phyloP scores from a whole-genome alignment of 2,113 vertebrate species.

The Amblyornis subalaris region DNA sequence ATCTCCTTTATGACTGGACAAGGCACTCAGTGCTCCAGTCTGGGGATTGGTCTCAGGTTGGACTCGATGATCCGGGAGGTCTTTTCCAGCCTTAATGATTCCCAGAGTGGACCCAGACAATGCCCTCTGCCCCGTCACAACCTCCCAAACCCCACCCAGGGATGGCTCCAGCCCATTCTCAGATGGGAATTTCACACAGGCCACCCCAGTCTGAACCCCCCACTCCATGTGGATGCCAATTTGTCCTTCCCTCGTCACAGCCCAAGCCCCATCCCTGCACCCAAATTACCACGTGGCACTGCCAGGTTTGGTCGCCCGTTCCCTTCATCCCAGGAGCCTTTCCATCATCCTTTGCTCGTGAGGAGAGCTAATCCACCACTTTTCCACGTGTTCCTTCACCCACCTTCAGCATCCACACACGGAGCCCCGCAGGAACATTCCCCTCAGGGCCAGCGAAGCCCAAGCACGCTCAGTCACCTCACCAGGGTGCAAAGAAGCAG shows the following conservation, averaged over 20 bases:
- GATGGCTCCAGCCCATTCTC: background rate
- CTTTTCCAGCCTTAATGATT: background rate
- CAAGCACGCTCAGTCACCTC: rapidly evolving
- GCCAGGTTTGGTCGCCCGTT: background rate
- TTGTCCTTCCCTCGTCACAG: rapidly evolving
- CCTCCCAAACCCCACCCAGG: background rate
- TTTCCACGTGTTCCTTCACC: background rate
- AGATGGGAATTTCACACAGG: background rate
- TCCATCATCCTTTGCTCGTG: background rate
- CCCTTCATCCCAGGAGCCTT: background rate
- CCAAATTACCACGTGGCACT: rapidly evolving
- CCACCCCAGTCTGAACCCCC: rapidly evolving
- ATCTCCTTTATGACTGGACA: too few relatives aligned
- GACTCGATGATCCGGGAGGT: background rate
- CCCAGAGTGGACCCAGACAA: rapidly evolving
- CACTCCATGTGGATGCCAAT: rapidly evolving
- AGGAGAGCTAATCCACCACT: background rate
- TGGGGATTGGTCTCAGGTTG: background rate
- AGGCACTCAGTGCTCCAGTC: background rate
- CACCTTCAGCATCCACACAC: rapidly evolving
- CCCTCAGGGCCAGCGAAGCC: background rate
- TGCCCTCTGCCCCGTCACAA: background rate
- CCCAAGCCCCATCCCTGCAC: rapidly evolving
- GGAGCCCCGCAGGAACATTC: background rate
- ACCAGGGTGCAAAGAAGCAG: background rate